Evolutionary conservation across 2,797 vertebrate species (phyloP).

Genomic region (Florisuga fusca): DNA sequence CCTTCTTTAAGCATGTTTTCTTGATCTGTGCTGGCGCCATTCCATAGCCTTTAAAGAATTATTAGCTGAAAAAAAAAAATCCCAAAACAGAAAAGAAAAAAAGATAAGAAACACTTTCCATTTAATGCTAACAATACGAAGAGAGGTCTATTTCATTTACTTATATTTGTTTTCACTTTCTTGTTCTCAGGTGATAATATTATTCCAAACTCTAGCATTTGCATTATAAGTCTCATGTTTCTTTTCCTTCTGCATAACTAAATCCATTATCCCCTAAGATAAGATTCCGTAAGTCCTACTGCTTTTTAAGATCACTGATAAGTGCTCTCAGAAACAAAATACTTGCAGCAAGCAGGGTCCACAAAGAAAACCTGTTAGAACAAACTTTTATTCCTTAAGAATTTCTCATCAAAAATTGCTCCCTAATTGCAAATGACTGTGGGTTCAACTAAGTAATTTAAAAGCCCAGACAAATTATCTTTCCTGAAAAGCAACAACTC

Average conservation of each 20-base stretch:
- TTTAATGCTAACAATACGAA: neutral
- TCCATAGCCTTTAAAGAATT: neutral
- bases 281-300: neutral
- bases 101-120: neutral
- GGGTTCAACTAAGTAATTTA: neutral
- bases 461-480: neutral
- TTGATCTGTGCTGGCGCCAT: neutral
- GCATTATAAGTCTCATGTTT: neutral
- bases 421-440: neutral
- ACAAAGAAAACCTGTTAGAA: neutral
- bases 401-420: neutral
- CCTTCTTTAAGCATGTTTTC: neutral
- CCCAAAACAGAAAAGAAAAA: neutral
- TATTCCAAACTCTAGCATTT: too few species aligned
- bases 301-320: neutral
- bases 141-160: neutral
- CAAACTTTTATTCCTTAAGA: neutral
- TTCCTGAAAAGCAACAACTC: neutral
- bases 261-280: neutral
- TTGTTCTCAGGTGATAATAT: neutral
- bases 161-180: slow-evolving; percentile 20
- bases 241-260: neutral
- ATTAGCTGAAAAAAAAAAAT: neutral
- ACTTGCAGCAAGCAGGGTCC: neutral
- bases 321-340: neutral